These are phyloP conservation scores for Ichneumon xanthorius DNA, from an alignment of 2,888 invertebrate species.

Conservation along the genomic window DNA sequence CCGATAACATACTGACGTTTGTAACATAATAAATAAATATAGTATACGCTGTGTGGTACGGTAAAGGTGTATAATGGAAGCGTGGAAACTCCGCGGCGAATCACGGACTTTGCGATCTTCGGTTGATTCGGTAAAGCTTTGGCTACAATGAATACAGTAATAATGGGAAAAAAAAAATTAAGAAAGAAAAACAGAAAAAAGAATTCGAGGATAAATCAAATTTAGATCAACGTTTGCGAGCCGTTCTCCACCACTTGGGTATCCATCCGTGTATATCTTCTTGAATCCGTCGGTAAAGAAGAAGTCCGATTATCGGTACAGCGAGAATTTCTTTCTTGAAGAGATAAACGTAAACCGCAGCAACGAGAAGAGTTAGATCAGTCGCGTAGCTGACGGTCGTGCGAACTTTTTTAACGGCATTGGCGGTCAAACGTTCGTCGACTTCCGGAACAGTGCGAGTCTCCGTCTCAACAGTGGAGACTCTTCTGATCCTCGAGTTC, in stretches of 20 bases:
- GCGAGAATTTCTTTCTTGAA: constrained; percentile 93
- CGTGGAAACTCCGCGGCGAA: constrained; percentile 44
- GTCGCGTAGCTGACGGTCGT: constrained; percentile 90
- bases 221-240: constrained; percentile 52
- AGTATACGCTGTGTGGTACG: constrained; percentile 37
- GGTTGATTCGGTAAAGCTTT: constrained; percentile 40
- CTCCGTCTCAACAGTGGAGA: constrained; percentile 59
- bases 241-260: constrained; percentile 75
- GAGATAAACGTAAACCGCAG: constrained; percentile 93
- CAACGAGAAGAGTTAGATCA: constrained; percentile 90
- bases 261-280: constrained; percentile 86
- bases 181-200: constrained; percentile 56
- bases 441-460: constrained; percentile 58
- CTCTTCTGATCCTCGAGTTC: constrained; percentile 58
- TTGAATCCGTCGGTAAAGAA: constrained; percentile 92
- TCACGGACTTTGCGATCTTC: constrained; percentile 34
- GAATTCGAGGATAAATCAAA: constrained; percentile 63
- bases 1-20: constrained; percentile 43
- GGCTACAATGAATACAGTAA: constrained; percentile 47
- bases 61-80: constrained; percentile 41
- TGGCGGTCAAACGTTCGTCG: constrained; percentile 86
- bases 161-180: constrained; percentile 25
- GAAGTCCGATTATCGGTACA: constrained; percentile 91
- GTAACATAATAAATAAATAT: constrained; percentile 60
- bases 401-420: constrained; percentile 89